A percentile compares a stretch with the other conserved stretches of the same genome.
Evolutionary conservation across 2,113 vertebrate genomes (phyloP).

Genomic region (Canis aureus): DNA sequence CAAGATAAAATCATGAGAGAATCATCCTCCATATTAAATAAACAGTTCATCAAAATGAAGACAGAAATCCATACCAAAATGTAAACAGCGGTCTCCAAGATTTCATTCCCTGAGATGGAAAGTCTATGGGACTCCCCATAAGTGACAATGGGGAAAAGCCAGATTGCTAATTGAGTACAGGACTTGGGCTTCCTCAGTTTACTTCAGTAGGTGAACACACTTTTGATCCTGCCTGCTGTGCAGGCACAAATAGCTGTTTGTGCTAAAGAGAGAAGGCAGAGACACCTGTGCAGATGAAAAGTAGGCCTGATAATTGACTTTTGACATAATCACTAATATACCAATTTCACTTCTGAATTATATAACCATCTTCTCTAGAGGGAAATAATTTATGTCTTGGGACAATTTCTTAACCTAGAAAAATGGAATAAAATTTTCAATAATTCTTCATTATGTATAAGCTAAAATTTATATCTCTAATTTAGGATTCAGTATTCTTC

Average conservation of each 20-base stretch:
- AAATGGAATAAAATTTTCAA: slow-evolving; percentile 36
- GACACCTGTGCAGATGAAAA: not conserved
- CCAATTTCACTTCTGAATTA: not conserved
- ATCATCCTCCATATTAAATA: not conserved
- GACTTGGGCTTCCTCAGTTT: not conserved
- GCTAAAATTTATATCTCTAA: not conserved
- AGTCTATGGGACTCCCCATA: not conserved
- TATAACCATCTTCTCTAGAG: not conserved
- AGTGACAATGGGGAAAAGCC: not conserved
- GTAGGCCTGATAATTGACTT: not conserved
- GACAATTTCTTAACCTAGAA: not conserved
- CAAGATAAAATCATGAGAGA: not conserved
- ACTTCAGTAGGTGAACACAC: not conserved
- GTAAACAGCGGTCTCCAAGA: not conserved
- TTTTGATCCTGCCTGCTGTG: not conserved
- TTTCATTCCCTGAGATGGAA: not conserved
- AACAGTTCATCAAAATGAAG: not conserved
- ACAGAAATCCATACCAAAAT: not conserved
- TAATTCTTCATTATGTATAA: not conserved
- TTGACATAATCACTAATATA: not conserved
- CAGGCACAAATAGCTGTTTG: not conserved
- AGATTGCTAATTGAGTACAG: not conserved
- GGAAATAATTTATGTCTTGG: not conserved
- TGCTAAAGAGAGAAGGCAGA: not conserved
- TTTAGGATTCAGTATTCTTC: slow-evolving; percentile 21